Conservation (phyloP, 2,113 vertebrate genomes). For the Cebidichthys violaceus region DNA sequence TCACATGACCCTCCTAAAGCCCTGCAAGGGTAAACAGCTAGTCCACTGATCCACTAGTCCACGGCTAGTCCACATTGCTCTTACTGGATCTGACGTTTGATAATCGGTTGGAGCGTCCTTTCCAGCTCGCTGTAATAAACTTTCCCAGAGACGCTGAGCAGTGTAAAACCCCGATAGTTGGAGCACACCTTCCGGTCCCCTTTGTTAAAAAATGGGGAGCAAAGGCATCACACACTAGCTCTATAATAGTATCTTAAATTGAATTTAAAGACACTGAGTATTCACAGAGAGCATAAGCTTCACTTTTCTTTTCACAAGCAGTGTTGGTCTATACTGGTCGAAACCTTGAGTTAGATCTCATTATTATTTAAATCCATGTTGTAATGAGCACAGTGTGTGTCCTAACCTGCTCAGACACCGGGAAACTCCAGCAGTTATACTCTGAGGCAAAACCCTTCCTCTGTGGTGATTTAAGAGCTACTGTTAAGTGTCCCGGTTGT, state of each 20-base stretch:
- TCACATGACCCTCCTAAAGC: not conserved
- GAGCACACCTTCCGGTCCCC: not conserved
- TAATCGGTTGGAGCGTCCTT: not conserved
- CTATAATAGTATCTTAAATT: not conserved
- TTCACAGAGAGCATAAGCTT: not conserved
- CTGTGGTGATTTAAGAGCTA: constrained; percentile 56
- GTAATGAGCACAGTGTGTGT: constrained; percentile 53
- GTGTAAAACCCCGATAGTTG: not conserved
- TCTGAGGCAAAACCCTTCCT: constrained; percentile 37
- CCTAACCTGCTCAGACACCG: constrained; percentile 43
- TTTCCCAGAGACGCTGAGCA: not conserved
- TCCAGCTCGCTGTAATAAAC: not conserved
- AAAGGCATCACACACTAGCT: not conserved
- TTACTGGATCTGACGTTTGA: not conserved
- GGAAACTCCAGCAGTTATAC: constrained; percentile 34
- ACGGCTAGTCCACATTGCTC: not conserved
- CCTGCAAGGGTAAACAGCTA: not conserved
- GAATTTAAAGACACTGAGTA: not conserved
- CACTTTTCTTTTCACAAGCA: not conserved
- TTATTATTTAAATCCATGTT: constrained; percentile 50
- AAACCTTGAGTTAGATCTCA: constrained; percentile 33
- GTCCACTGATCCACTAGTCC: not conserved
- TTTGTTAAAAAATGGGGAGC: not conserved
- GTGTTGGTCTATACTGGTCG: not conserved
- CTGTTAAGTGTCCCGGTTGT: constrained; percentile 52